Evolutionary conservation across 2,888 invertebrate genomes (phyloP).

Genomic region (Candidula unifasciata): DNA sequence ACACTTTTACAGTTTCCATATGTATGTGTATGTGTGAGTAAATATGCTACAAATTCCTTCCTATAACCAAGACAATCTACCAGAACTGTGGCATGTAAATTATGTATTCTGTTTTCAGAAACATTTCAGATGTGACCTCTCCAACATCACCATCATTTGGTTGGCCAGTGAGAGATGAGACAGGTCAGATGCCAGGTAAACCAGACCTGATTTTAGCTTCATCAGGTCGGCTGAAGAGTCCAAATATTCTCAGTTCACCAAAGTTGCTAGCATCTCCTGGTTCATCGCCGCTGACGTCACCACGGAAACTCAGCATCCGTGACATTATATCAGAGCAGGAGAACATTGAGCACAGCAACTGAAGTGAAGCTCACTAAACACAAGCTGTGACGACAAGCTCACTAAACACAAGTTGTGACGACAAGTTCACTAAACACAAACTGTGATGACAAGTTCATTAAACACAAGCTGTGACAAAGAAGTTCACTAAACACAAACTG

Average conservation of each 20-base stretch:
- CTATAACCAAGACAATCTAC: too few species aligned
- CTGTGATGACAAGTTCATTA: too few species aligned
- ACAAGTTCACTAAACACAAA: too few species aligned
- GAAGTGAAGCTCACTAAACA: too few species aligned
- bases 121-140: background rate
- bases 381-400: too few species aligned
- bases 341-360: conserved; percentile 23
- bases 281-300: conserved; percentile 33
- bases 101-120: background rate
- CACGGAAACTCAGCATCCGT: conserved; percentile 15
- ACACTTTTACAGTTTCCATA: too few species aligned
- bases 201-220: background rate
- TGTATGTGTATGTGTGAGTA: too few species aligned
- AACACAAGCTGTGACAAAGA: too few species aligned
- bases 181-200: background rate
- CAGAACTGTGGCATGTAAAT: background rate
- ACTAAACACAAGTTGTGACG: too few species aligned
- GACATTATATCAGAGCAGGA: conserved; percentile 37
- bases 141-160: background rate
- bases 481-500: too few species aligned
- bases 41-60: too few species aligned
- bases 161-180: background rate
- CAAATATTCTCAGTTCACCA: conserved; percentile 35
- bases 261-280: background rate
- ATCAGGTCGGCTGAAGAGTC: background rate